Evolutionary conservation across 2,113 vertebrate genomes (phyloP).

Genomic region (Lophura nycthemera): DNA sequence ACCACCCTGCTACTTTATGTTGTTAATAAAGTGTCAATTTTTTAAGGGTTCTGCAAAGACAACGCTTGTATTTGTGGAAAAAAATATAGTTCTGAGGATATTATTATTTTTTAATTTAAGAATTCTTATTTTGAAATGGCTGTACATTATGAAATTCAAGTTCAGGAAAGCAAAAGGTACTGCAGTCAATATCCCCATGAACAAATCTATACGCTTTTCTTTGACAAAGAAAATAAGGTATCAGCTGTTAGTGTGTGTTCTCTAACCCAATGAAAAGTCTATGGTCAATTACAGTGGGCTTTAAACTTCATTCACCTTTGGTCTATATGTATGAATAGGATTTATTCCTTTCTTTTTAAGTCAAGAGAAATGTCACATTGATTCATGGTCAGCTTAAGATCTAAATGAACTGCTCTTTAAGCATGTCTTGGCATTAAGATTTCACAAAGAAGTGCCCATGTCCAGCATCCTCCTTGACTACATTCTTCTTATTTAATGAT

Average conservation of each 20-base stretch:
- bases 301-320: not conserved
- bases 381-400: not conserved
- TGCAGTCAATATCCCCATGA: not conserved
- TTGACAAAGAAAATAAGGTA: not conserved
- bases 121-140: not conserved
- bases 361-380: not conserved
- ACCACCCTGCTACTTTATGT: not conserved
- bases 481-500: not conserved
- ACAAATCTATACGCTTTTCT: not conserved
- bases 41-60: not conserved
- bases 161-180: not conserved
- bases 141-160: not conserved
- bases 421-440: not conserved
- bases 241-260: not conserved
- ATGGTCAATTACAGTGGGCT: not conserved
- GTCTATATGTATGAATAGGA: not conserved
- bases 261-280: not conserved
- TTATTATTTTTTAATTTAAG: not conserved
- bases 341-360: not conserved
- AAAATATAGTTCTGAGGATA: not conserved
- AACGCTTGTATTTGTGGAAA: not conserved
- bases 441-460: not conserved
- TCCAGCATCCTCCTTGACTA: not conserved
- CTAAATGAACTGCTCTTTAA: not conserved
- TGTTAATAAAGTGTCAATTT: rapidly evolving